phyloP scores from a whole-genome alignment of 2,113 vertebrate genomes.

The Lagopus leucura region DNA sequence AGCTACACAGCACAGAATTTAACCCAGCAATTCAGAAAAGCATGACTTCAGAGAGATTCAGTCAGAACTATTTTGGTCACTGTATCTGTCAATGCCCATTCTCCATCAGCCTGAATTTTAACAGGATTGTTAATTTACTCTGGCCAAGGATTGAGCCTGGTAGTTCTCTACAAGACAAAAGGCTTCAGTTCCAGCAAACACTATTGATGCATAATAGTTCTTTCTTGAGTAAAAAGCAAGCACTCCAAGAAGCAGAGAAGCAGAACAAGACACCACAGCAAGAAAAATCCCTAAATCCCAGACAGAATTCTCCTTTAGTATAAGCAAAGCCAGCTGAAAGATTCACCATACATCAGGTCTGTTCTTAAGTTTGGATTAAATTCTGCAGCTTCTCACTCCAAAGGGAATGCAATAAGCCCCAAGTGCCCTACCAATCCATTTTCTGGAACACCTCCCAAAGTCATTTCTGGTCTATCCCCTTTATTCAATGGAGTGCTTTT shows the following conservation, averaged over 20 bases:
- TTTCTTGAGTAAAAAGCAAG: background rate
- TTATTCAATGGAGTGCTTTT: constrained; percentile 5
- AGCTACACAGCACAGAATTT: background rate
- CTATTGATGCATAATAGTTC: background rate
- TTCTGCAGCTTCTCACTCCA: background rate
- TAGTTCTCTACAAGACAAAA: background rate
- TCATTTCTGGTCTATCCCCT: constrained; percentile 22
- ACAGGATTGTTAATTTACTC: background rate
- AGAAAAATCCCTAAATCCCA: background rate
- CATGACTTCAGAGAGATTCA: background rate
- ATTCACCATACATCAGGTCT: background rate
- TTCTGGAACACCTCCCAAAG: constrained; percentile 17
- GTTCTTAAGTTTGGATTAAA: constrained; percentile 33
- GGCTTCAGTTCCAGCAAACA: background rate
- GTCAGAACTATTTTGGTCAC: background rate
- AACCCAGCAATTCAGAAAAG: background rate
- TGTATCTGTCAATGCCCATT: background rate
- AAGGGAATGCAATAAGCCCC: background rate
- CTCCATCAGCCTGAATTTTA: background rate
- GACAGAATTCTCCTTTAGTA: background rate
- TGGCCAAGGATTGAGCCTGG: background rate
- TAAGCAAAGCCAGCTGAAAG: background rate
- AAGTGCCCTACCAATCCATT: constrained; percentile 8
- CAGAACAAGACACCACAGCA: background rate
- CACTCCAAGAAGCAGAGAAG: background rate